Base-by-base conservation (phyloP, 2,797 vertebrate genomes). In the Pteropus rufus region DNA sequence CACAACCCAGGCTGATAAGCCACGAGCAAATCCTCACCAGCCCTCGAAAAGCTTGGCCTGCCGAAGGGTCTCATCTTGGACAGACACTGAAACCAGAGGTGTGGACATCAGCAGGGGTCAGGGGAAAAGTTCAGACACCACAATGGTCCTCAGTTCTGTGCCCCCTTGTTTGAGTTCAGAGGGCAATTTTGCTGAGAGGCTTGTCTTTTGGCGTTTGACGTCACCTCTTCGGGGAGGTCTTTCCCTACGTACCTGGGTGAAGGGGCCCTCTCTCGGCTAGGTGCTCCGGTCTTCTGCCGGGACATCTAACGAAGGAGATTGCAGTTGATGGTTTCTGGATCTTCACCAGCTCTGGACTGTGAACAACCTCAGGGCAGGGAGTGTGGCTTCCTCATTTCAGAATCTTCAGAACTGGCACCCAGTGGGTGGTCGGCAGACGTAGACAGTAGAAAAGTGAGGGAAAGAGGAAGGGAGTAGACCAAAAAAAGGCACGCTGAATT, bases 11-110 rank as follows among this genome's bases (percentile, higher is more conserved):
- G 58, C 26, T 88, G 34, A 23, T 5, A 36, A 89, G 73, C 81
- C 84, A 88, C 93, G 46, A 91, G 41, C 67, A 73, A 93, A 89
- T 36, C 89, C 94, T 93, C 7, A 36, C 76, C 75, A 52, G 83
- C 36, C 85, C 72, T 49, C 60, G 49, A 21, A 92, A 95, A 83
- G 11, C 12, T 10, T 73, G 64, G 81, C 91, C 95, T 34, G 88
- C 31, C 21, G 16, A 0, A 0, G 15, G 15, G 52, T 23, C 44
- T 92, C 11, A 2, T 10, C 4, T 19, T 1, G 16, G 70, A 31
- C 36, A 26, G 69, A 39, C 0, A 0, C 69, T 24, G 41, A 2
- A n/a, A 56, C 3, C 12, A 44, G 89, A 5, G 26, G 41, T 7
- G 8, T 24, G 56, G 44, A 31, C 5, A 23, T 15, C 1, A 1